These are phyloP conservation scores for Pungitius pungitius DNA, from an alignment of 2,113 vertebrate genomes.

Conservation along the genomic window DNA sequence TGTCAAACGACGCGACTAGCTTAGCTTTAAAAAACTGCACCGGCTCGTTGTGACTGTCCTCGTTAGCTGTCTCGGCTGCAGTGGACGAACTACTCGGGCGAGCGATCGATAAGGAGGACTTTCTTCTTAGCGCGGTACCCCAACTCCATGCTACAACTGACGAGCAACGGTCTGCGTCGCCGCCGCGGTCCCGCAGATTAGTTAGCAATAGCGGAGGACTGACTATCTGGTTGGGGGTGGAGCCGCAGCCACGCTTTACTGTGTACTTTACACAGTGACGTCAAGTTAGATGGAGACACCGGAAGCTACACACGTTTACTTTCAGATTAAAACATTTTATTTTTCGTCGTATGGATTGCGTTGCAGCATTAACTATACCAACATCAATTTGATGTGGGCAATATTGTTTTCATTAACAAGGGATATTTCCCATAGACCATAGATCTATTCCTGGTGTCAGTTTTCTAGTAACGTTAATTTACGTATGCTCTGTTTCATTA, in stretches of 20 bases:
- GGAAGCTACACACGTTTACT: not conserved
- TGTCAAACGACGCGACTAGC: conserved; percentile 70
- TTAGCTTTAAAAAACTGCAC: conserved; percentile 47
- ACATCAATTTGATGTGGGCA: not conserved
- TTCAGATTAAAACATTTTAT: conserved; percentile 23
- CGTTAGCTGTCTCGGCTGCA: not conserved
- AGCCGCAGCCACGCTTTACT: conserved; percentile 67
- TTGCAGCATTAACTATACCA: not conserved
- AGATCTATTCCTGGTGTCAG: too few species aligned
- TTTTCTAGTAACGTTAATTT: too few species aligned
- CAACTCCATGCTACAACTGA: conserved; percentile 26
- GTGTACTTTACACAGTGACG: conserved; percentile 43
- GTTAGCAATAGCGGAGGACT: conserved; percentile 54
- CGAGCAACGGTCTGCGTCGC: conserved; percentile 6
- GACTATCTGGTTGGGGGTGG: conserved; percentile 56
- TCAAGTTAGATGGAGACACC: conserved; percentile 23
- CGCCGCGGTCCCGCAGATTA: conserved; percentile 59
- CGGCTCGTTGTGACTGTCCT: conserved; percentile 25
- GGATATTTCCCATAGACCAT: not conserved
- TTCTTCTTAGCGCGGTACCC: conserved; percentile 5
- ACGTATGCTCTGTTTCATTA: not conserved
- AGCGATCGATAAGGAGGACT: conserved; percentile 9
- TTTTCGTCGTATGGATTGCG: not conserved
- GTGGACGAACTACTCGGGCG: not conserved
- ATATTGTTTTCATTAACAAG: not conserved